Evolutionary conservation across 2,113 vertebrate species (phyloP).

Genomic region (Herpetotheres cachinnans): DNA sequence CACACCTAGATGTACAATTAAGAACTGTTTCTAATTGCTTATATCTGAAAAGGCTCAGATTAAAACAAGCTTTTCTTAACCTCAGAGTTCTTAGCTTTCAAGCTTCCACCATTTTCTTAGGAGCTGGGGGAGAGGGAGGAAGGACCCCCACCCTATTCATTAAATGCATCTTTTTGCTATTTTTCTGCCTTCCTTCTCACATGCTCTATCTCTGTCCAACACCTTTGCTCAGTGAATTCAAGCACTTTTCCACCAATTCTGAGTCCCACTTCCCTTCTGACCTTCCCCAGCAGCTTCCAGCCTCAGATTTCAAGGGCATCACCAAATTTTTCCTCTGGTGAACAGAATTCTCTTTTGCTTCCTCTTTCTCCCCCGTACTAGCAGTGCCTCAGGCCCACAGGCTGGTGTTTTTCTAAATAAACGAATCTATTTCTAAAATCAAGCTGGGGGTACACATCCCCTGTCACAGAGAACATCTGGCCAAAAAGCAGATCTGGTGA

Average conservation of each 20-base stretch:
- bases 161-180: background rate
- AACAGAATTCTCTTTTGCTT: background rate
- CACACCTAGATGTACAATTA: background rate
- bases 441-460: accelerated
- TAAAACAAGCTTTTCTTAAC: background rate
- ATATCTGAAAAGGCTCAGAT: background rate
- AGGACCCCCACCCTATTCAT: background rate
- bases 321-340: background rate
- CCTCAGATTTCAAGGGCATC: background rate
- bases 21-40: background rate
- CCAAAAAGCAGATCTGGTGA: background rate
- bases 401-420: background rate
- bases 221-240: background rate
- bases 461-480: background rate
- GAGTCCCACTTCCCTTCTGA: background rate
- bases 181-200: background rate
- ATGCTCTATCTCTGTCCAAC: background rate
- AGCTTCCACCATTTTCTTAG: background rate
- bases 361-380: background rate
- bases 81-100: background rate
- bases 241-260: background rate
- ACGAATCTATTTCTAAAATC: background rate
- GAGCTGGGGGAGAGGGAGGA: background rate
- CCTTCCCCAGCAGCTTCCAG: background rate
- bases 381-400: background rate